A percentile compares a stretch with the other conserved stretches of the same genome.
Conservation (phyloP, 2,113 vertebrate genomes). For the Tapirus terrestris region DNA sequence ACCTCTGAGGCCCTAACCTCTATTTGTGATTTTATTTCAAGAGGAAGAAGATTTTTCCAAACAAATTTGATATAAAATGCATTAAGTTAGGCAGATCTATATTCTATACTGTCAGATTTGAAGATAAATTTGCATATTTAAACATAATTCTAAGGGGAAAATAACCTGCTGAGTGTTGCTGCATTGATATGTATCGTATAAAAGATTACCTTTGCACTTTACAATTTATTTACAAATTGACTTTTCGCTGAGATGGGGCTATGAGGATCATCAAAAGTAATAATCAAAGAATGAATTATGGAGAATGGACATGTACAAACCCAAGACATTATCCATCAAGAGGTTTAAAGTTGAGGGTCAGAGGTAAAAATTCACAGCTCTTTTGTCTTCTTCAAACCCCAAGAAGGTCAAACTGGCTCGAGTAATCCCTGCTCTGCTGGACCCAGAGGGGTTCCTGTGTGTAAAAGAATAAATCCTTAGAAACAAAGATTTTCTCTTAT, state of each 20-base stretch:
- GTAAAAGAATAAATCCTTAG: not conserved
- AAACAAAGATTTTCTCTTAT: not conserved
- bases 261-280: not conserved
- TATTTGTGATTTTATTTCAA: constrained; percentile 31
- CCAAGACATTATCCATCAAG: not conserved
- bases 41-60: not conserved
- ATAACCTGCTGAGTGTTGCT: not conserved
- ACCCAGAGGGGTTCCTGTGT: not conserved
- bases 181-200: not conserved
- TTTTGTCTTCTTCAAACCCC: not conserved
- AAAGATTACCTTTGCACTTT: not conserved
- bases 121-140: not conserved
- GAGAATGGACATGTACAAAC: not conserved
- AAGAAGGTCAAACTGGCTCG: not conserved
- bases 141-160: not conserved
- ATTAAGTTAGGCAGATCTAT: not conserved
- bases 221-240: not conserved
- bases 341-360: not conserved
- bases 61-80: not conserved
- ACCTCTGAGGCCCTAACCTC: not conserved
- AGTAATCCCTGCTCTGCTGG: not conserved
- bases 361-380: not conserved
- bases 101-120: not conserved
- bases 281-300: not conserved
- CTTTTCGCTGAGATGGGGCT: not conserved